Evolutionary conservation across 2,888 invertebrate genomes (phyloP).

Genomic region (Dascillus cervinus): DNA sequence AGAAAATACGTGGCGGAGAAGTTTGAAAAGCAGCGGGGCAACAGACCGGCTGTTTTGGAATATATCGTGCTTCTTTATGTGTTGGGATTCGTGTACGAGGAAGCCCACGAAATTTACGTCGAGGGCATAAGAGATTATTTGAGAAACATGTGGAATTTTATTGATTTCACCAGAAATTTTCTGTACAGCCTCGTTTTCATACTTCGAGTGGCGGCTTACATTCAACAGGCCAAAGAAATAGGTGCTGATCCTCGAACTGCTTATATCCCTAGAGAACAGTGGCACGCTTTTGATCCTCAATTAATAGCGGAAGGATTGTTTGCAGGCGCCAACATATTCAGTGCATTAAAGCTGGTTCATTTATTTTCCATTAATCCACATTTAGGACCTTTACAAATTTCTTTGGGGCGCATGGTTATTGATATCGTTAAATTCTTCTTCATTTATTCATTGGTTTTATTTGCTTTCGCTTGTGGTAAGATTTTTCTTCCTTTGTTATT

Average conservation of each 20-base stretch:
- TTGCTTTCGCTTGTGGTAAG: slow-evolving; percentile 87
- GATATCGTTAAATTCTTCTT: slow-evolving; percentile 91
- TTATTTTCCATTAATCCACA: slow-evolving; percentile 91
- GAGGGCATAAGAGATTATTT: slow-evolving; percentile 83
- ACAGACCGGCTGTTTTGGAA: slow-evolving; percentile 78
- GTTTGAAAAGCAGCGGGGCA: slow-evolving; percentile 69
- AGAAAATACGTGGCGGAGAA: slow-evolving; percentile 55
- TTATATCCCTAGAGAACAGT: slow-evolving; percentile 72
- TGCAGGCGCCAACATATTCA: slow-evolving; percentile 86
- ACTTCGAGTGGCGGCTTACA: slow-evolving; percentile 62
- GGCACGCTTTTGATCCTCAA: slow-evolving; percentile 92
- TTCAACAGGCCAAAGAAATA: slow-evolving; percentile 68
- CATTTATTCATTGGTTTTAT: slow-evolving; percentile 78
- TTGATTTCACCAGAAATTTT: slow-evolving; percentile 86
- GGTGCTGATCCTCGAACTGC: slow-evolving; percentile 58
- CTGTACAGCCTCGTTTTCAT: slow-evolving; percentile 70
- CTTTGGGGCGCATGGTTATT: slow-evolving; percentile 80
- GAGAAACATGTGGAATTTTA: slow-evolving; percentile 93
- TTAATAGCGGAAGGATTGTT: slow-evolving; percentile 88
- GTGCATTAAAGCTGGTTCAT: slow-evolving; percentile 85
- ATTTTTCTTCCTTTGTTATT: no score
- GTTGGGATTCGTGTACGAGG: slow-evolving; percentile 82
- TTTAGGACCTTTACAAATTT: slow-evolving; percentile 86
- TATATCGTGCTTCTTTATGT: slow-evolving; percentile 78
- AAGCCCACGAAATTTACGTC: slow-evolving; percentile 82